Conservation (phyloP, 2,113 vertebrate genomes). For the Condylura cristata region DNA sequence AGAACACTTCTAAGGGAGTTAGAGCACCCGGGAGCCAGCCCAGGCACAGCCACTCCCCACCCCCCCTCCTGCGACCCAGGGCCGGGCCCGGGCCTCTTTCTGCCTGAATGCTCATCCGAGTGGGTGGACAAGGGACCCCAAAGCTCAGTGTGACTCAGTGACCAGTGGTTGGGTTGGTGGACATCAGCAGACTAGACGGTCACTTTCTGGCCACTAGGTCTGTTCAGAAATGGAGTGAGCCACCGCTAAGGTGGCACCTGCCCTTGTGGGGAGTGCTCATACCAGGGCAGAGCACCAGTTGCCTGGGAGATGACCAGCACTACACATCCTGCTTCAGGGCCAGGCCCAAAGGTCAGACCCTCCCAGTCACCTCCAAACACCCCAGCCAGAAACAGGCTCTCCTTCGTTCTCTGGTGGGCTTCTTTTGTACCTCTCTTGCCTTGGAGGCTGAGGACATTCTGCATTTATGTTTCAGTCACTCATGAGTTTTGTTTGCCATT, state of each 20-base stretch:
- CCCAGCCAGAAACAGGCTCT: not conserved
- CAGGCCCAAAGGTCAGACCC: not conserved
- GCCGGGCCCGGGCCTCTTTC: not conserved
- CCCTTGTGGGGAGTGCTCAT: not conserved
- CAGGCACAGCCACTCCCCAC: fast-evolving
- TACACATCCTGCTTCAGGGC: not conserved
- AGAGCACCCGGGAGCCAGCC: not conserved
- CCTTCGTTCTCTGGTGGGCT: not conserved
- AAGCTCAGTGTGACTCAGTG: not conserved
- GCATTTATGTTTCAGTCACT: not conserved
- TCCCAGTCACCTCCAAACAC: not conserved
- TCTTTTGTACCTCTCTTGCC: not conserved
- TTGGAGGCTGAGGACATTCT: not conserved
- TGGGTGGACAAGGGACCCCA: not conserved
- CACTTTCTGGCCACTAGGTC: not conserved
- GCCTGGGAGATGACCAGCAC: not conserved
- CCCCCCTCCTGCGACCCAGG: not conserved
- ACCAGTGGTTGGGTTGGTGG: not conserved
- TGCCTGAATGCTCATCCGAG: not conserved
- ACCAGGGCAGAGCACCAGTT: not conserved
- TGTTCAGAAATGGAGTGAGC: not conserved
- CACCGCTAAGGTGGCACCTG: not conserved
- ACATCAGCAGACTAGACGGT: not conserved
- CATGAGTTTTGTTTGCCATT: not conserved
- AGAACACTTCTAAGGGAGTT: not conserved